Percentiles rank a stretch among this genome's conserved stretches.
Conservation (phyloP, 1,140 invertebrate genomes). For the Orchestia grillus region DNA sequence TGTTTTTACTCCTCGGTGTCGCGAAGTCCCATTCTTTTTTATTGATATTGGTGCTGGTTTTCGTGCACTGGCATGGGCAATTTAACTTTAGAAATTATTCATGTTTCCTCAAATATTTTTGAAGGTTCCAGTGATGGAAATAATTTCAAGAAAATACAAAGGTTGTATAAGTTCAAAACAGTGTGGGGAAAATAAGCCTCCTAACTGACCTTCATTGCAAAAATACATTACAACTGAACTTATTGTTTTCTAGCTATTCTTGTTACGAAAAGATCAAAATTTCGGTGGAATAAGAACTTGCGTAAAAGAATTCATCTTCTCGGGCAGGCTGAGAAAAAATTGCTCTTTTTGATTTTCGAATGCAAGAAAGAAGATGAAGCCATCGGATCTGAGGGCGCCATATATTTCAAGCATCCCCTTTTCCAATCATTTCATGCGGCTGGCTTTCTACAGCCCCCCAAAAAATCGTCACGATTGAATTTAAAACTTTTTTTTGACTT, state of each 20-base stretch:
- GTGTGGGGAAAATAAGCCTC: no score
- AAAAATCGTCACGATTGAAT: constrained; percentile 43
- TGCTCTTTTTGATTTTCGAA: neutral
- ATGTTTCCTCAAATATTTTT: neutral
- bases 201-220: no score
- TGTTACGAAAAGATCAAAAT: neutral
- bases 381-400: neutral
- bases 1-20: neutral
- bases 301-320: neutral
- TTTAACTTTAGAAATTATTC: neutral
- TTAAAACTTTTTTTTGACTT: constrained; percentile 43
- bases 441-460: neutral
- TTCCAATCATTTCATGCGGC: neutral
- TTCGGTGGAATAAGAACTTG: neutral
- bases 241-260: neutral
- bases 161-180: no score
- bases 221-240: neutral
- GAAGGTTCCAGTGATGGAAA: no score
- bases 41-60: neutral
- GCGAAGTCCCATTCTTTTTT: neutral
- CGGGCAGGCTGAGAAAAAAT: neutral
- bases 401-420: constrained; percentile 17
- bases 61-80: neutral
- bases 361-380: neutral
- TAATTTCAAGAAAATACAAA: no score